phyloP scores from a whole-genome alignment of 2,888 invertebrate species.

The Charanyca ferruginea region DNA sequence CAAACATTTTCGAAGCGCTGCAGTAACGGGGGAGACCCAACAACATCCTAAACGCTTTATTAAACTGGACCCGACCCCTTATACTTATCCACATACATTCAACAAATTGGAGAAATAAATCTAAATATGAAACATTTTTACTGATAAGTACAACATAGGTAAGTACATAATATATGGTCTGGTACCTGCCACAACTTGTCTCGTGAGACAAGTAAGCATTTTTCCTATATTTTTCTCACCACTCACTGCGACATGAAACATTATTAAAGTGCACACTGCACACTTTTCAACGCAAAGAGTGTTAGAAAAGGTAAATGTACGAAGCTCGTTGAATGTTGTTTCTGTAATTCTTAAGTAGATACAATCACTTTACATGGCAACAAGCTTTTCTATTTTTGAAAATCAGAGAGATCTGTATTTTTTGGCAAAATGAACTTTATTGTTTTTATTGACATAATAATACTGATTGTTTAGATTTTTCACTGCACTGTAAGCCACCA shows the following conservation, averaged over 20 bases:
- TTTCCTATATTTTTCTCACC: conserved; percentile 14
- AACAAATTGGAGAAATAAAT: conserved; percentile 1
- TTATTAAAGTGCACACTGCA: conserved; percentile 29
- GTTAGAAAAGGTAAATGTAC: conserved; percentile 20
- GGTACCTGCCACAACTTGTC: conserved; percentile 11
- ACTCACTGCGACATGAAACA: conserved; percentile 36
- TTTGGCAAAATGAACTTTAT: too few species aligned
- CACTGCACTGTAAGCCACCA: too few species aligned
- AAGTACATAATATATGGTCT: background rate
- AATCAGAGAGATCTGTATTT: too few species aligned
- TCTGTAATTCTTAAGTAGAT: conserved; percentile 1
- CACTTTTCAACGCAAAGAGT: conserved; percentile 8
- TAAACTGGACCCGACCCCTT: too few species aligned
- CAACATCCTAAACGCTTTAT: too few species aligned
- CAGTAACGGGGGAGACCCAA: too few species aligned
- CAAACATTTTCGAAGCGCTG: too few species aligned
- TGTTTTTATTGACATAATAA: too few species aligned
- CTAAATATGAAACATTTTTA: conserved; percentile 11
- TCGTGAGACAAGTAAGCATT: conserved; percentile 16
- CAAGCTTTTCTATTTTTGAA: too few species aligned
- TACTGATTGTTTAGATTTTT: too few species aligned
- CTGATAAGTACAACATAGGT: background rate
- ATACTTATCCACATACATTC: too few species aligned
- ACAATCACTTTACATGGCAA: background rate
- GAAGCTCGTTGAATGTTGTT: conserved; percentile 2